These are phyloP conservation scores for Boloria selene DNA, from an alignment of 2,888 invertebrate species.

Conservation along the genomic window DNA sequence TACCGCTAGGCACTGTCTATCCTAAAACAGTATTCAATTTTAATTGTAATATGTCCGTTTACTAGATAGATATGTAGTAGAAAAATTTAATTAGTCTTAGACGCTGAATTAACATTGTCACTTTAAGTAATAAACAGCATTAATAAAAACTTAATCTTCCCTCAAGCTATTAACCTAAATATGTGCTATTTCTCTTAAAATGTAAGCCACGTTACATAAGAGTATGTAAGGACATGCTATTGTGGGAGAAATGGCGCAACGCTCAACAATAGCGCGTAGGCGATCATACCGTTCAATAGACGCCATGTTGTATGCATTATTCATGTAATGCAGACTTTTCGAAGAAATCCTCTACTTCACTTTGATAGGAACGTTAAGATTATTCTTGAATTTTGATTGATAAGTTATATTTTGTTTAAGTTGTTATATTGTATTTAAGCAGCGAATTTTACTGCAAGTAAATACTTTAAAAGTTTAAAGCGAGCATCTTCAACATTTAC, in stretches of 20 bases:
- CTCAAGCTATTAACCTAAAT: slow-evolving; percentile 39
- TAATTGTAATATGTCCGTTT: no score
- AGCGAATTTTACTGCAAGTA: no score
- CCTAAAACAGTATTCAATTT: no score
- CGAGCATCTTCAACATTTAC: no score
- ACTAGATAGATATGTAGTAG: no score
- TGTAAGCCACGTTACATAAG: slow-evolving; percentile 38
- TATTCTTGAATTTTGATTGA: slow-evolving; percentile 22
- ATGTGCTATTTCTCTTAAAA: slow-evolving; percentile 36
- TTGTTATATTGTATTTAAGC: no score
- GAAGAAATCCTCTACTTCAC: slow-evolving; percentile 33
- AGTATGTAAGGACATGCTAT: slow-evolving; percentile 38
- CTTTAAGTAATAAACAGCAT: background rate
- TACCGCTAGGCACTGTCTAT: no score
- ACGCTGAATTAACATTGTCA: background rate
- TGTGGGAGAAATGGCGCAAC: slow-evolving; percentile 38
- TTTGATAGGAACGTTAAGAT: slow-evolving; percentile 23
- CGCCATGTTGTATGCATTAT: slow-evolving; percentile 41
- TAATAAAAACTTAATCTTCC: slow-evolving; percentile 24
- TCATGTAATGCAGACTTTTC: slow-evolving; percentile 39
- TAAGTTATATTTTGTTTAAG: background rate
- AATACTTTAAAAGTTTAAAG: no score
- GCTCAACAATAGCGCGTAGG: slow-evolving; percentile 39
- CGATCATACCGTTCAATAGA: slow-evolving; percentile 44
- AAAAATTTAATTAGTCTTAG: background rate